Base-by-base conservation (phyloP, 64 coral and sea anemone genomes). In the Pocillopora damicornis region DNA sequence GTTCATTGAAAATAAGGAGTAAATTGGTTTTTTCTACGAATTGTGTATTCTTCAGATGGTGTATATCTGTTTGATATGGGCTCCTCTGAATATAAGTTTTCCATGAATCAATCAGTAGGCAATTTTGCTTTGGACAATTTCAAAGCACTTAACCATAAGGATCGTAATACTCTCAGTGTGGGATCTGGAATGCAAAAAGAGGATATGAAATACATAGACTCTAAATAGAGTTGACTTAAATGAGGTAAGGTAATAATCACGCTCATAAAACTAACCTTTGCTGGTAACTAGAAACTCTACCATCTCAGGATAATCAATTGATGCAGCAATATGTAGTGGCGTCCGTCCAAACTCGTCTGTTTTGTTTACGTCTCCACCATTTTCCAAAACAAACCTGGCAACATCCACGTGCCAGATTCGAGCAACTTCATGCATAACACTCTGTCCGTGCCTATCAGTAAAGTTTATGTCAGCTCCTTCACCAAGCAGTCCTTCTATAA, bases 241-340 rank as follows among this genome's bases (percentile, higher is more conserved):
- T 51, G 42, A 30, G 42, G 36, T n/a, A 30, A 72, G 1, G 17
- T 30, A 14, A 38, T 22, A 0, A 72, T 57, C 59, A 81, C 59
- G 30, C 23, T 1, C 30, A 9, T 78, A 9, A 22, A 82, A 64
- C 87, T 85, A 87, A 99, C 97, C 97, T 85, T 83, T 82, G 71
- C 88, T 89, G 18, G 79, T 83, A 25, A 93, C 56, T 15, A 99
- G 83, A 76, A 99, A 99, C n/a, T 87, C 93, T 4, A 99, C 86
- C 97, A 99, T 99, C 57, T 99, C 97, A 26, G 97, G 77, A 74
- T 99, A 99, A 73, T 99, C 97, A 15, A 99, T 93, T 57, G 97
- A 93, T 35, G 97, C 93, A 0, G 97, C 97, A 11, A 99, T 79
- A n/a, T 99, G 97, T 62, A 99, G 76, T 1, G 97, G 87, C 1